phyloP scores from a whole-genome alignment of 2,888 invertebrate genomes.

The Ecliptopera silaceata region DNA sequence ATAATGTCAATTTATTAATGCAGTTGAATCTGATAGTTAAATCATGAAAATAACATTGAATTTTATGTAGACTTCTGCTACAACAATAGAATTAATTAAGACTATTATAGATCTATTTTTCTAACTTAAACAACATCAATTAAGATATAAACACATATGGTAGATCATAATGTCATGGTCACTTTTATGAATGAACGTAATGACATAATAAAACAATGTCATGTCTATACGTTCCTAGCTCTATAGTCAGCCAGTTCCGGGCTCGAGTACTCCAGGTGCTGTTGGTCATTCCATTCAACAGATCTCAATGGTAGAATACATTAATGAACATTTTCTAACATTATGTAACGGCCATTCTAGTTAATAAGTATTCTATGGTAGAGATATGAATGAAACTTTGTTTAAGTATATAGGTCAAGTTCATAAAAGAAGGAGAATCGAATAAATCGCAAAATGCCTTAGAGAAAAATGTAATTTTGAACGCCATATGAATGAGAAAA shows the following conservation, averaged over 20 bases:
- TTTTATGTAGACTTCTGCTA: too few relatives aligned
- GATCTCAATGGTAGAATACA: conserved; percentile 52
- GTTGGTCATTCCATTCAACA: conserved; percentile 42
- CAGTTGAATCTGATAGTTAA: too few relatives aligned
- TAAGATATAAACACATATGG: too few relatives aligned
- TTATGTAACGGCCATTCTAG: conserved; percentile 46
- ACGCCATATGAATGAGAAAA: too few relatives aligned
- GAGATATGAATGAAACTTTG: neutral
- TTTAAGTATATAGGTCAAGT: neutral
- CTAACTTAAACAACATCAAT: too few relatives aligned
- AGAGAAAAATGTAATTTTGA: neutral
- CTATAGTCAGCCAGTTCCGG: conserved; percentile 24
- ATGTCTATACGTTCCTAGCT: conserved; percentile 27
- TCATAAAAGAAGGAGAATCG: too few relatives aligned
- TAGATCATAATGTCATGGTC: too few relatives aligned
- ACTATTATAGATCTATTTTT: too few relatives aligned
- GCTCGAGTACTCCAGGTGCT: conserved; percentile 35
- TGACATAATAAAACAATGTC: conserved; percentile 6
- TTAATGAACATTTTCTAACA: conserved; percentile 52
- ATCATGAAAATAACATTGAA: too few relatives aligned
- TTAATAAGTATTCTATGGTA: neutral
- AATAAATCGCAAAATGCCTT: too few relatives aligned
- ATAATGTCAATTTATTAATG: too few relatives aligned
- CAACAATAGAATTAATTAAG: too few relatives aligned
- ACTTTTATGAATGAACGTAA: conserved; percentile 14